Conservation (phyloP, 2,113 vertebrate genomes). For the Daubentonia madagascariensis region DNA sequence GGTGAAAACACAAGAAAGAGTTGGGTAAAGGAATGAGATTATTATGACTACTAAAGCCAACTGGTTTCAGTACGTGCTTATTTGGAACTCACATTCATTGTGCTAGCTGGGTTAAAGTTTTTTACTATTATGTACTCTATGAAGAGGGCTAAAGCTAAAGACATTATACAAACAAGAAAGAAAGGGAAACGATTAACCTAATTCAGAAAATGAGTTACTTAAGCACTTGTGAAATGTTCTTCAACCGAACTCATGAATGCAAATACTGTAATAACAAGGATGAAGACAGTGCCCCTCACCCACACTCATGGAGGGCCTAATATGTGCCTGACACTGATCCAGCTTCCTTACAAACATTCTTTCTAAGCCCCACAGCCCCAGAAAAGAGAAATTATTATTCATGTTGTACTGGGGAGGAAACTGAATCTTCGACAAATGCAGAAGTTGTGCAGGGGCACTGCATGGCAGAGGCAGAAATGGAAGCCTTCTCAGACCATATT, state of each 20-base stretch:
- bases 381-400: not conserved
- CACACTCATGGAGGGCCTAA: not conserved
- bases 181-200: not conserved
- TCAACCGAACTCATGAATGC: not conserved
- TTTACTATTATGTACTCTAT: not conserved
- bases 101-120: not conserved
- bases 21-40: not conserved
- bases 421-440: not conserved
- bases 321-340: not conserved
- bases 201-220: slow-evolving; percentile 10
- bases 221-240: not conserved
- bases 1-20: not conserved
- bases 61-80: not conserved
- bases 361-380: not conserved
- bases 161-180: not conserved
- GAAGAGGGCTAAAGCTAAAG: not conserved
- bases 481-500: not conserved
- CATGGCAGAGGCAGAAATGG: not conserved
- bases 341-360: not conserved
- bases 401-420: not conserved
- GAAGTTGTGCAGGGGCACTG: not conserved
- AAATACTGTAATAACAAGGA: not conserved
- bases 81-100: not conserved
- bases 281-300: not conserved
- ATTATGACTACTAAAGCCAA: not conserved